These are phyloP conservation scores for Paguma larvata DNA, from an alignment of 2,797 vertebrate genomes.

Conservation along the genomic window DNA sequence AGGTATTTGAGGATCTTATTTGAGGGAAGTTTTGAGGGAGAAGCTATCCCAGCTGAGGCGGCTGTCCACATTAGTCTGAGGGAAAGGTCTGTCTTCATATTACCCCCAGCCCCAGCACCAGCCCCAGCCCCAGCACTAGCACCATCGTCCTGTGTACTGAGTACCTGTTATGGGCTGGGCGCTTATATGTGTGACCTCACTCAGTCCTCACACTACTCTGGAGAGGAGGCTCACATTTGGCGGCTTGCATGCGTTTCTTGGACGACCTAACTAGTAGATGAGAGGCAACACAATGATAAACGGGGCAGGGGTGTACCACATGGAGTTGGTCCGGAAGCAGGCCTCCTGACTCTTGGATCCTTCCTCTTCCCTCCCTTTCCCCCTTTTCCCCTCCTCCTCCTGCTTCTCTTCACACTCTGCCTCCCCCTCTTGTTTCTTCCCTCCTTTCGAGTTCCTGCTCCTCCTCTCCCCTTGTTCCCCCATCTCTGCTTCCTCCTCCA, in stretches of 20 bases:
- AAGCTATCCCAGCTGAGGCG: not conserved
- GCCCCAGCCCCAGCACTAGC: not conserved
- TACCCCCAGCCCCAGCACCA: not conserved
- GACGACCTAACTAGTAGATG: not conserved
- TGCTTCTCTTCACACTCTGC: not conserved
- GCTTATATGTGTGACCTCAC: not conserved
- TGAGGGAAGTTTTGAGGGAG: not conserved
- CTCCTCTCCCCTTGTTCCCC: not conserved
- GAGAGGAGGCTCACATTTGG: not conserved
- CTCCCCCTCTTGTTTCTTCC: too few relatives aligned
- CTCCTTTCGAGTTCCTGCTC: too few relatives aligned
- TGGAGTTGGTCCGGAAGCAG: not conserved
- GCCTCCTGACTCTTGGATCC: not conserved
- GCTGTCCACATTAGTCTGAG: not conserved
- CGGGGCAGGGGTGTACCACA: not conserved
- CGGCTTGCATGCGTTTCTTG: not conserved
- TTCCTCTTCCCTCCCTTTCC: not conserved
- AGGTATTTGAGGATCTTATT: not conserved
- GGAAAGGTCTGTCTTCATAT: not conserved
- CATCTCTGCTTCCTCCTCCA: not conserved
- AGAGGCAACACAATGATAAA: rapidly evolving
- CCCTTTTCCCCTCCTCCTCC: not conserved
- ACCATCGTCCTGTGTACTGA: not conserved
- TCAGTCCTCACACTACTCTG: not conserved
- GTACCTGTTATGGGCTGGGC: rapidly evolving